Base-by-base conservation (phyloP, 2,797 vertebrate species). In the Mormyrops boulengeri region DNA sequence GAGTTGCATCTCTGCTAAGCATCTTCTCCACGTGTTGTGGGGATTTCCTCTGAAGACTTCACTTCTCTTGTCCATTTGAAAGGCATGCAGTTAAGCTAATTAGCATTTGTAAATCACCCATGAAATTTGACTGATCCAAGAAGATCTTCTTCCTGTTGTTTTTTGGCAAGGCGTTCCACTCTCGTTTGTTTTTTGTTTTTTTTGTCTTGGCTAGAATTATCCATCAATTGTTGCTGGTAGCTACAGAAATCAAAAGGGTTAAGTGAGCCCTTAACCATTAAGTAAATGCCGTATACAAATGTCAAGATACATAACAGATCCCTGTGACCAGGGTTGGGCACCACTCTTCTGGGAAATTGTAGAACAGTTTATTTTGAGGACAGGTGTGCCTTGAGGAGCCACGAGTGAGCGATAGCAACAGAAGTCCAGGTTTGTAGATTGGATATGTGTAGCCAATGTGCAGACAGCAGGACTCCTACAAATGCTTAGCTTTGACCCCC, bases 401-500 rank as follows among this genome's bases (percentile, higher is more conserved):
- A 44, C 19, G 14, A 41, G 7, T 44, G 41, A 82, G 41, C 60
- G 66, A 49, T 49, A n/a, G 87, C 57, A 90, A 80, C 44, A 52
- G 47, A 52, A 22, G 12, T 4, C 82, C 44, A 85, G 85, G 82
- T 77, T 87, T 87, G 82, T 44, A 87, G 86, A 47, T 34, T 69
- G 87, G 90, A 86, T 17, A 22, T 89, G 82, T 90, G 84, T 90
- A 2, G 93, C 94, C 92, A 94, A 92, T 93, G 93, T 91, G 92
- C 95, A 94, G 92, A 94, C 89, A 85, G 89, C 89, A 90, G 53
- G 94, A 92, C 57, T 90, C 91, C 91, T 90, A 60, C 92, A 73
- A 88, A 89, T 89, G 91, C 88, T 90, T 93, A 94, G 93, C 93
- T 90, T 90, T 77, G 92, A 93, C 93, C 93, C 93, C 80, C 84